Evolutionary conservation across 2,888 invertebrate species (phyloP).

Genomic region (Bhutanitis thaidina): DNA sequence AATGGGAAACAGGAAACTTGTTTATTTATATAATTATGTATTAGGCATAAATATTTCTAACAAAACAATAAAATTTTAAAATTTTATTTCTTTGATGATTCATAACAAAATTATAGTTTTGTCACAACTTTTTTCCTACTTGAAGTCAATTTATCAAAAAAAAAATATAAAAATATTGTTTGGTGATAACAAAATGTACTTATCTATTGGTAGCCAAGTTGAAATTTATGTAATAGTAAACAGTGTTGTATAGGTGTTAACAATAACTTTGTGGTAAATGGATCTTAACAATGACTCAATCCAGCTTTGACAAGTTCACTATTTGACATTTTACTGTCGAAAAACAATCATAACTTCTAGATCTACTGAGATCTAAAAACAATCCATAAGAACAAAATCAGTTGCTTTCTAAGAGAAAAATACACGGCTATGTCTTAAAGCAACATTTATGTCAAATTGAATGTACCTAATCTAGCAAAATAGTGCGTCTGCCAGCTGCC

Average conservation of each 20-base stretch:
- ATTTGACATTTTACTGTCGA: slow-evolving; percentile 72
- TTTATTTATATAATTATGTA: no score
- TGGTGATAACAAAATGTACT: slow-evolving; percentile 23
- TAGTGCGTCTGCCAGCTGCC: slow-evolving; percentile 78
- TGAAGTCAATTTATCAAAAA: neutral
- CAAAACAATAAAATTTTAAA: no score
- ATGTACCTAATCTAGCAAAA: slow-evolving; percentile 66
- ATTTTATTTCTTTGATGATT: no score
- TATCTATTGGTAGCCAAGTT: slow-evolving; percentile 8
- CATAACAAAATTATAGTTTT: no score
- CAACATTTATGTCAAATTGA: slow-evolving; percentile 19
- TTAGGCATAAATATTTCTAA: no score
- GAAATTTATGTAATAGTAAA: slow-evolving; percentile 36
- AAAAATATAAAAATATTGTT: slow-evolving; percentile 13
- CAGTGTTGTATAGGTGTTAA: slow-evolving; percentile 36
- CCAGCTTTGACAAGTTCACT: slow-evolving; percentile 75
- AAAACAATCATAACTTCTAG: slow-evolving; percentile 62
- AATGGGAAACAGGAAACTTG: no score
- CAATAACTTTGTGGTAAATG: slow-evolving; percentile 51
- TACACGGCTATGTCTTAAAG: slow-evolving; percentile 16
- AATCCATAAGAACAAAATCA: slow-evolving; percentile 23
- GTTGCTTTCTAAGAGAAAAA: slow-evolving; percentile 43
- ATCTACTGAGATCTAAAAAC: slow-evolving; percentile 40
- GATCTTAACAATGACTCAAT: slow-evolving; percentile 73
- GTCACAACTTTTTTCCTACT: no score